Evolutionary conservation across 2,888 invertebrate genomes (phyloP).

Genomic region (Nysson spinosus): DNA sequence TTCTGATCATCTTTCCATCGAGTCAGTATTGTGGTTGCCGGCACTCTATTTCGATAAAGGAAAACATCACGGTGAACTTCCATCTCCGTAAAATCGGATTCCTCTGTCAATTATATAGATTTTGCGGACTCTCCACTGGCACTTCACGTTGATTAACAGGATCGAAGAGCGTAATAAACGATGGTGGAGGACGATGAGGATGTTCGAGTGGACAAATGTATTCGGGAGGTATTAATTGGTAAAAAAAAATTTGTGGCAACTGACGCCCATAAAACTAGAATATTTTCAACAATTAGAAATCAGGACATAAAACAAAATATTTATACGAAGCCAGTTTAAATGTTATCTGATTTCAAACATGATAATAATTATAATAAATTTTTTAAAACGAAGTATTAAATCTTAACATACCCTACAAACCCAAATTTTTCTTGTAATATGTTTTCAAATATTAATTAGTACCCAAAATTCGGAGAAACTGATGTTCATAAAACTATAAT

Average conservation of each 20-base stretch:
- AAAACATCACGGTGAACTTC: background rate
- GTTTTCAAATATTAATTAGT: background rate
- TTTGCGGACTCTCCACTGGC: background rate
- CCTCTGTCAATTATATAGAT: background rate
- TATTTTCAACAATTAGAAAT: no score
- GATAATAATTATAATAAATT: no score
- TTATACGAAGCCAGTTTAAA: no score
- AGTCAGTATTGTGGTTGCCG: no score
- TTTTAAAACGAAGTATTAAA: no score
- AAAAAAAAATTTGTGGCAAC: no score
- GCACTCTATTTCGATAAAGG: background rate
- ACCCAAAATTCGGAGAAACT: background rate
- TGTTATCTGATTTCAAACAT: no score
- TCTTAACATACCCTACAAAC: no score
- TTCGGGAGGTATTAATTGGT: slow-evolving; percentile 8
- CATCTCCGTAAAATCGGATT: background rate
- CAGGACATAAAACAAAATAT: no score
- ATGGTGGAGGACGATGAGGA: slow-evolving; percentile 1
- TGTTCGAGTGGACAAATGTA: background rate
- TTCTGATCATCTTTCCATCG: no score
- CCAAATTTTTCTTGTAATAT: background rate
- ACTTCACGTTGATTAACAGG: slow-evolving; percentile 15
- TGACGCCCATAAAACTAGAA: no score
- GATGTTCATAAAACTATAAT: no score
- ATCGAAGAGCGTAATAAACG: background rate